Base-by-base conservation (phyloP, 2,888 invertebrate species). In the Drosophila demipolita region DNA sequence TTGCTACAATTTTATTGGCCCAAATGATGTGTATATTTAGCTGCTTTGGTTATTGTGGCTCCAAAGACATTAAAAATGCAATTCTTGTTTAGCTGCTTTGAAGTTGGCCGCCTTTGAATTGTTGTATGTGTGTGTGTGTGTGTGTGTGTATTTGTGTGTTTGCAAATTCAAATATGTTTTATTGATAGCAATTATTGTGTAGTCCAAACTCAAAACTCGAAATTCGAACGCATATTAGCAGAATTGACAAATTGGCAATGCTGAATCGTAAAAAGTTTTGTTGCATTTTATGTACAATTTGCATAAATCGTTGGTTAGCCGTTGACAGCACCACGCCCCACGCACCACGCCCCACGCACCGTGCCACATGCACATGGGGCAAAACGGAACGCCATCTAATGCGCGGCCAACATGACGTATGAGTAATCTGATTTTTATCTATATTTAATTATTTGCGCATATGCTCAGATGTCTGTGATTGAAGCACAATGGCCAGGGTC, bases 341-440 rank as follows among this genome's bases (percentile, higher is more conserved):
- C 26, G 17, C 42, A 20, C 42, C 20, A 66, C 80, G 83, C 80
- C 80, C 48, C 48, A 23, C 26, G 17, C 42, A 20, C 42, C 20
- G 3, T 38, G 17, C 38, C 38, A 17, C 8, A 17, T 9, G 29
- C n/a, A 11, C 40, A 40, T 15, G 17, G 5, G 17, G 49, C 50
- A 29, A 29, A 49, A 45, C 45, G 33, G 17, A n/a, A 38, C 38
- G 42, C 33, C 36, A 63, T 54, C 53, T 48, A 65, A 23, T 63
- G 55, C 9, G 29, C 53, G 61, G 64, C 20, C 78, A 38, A 75
- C 80, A 70, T 80, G 75, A 67, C 74, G 69, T 87, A 83, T 78
- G 84, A 89, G 89, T 87, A 89, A 83, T 83, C 83, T 75, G 83
- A 83, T 89, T 83, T 78, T 78, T 89, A 83, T 83, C 87, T 83